phyloP scores from a whole-genome alignment of 92 coral and sea anemone genomes.

The Actinernus sp. region DNA sequence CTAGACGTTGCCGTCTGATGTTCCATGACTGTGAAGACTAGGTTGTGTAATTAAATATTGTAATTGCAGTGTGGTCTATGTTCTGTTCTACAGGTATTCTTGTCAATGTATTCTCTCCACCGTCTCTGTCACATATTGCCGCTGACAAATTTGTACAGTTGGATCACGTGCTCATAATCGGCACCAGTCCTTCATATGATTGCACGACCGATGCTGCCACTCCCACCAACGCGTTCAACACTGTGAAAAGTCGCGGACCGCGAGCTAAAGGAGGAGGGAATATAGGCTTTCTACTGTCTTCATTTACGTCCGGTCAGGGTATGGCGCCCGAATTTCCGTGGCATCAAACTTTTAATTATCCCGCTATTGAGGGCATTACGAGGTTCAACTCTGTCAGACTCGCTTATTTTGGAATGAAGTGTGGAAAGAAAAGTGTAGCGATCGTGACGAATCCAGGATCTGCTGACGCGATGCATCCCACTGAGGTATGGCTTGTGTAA shows the following conservation, averaged over 20 bases:
- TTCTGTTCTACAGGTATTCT: slow-evolving; percentile 43
- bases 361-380: slow-evolving; percentile 81
- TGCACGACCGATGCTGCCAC: slow-evolving; percentile 58
- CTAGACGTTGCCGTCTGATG: too few relatives aligned
- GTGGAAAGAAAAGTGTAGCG: slow-evolving; percentile 70
- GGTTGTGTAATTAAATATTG: background rate
- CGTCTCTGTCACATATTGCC: slow-evolving; percentile 72
- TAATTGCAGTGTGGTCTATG: too few relatives aligned
- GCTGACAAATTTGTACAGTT: slow-evolving; percentile 92
- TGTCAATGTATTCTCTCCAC: slow-evolving; percentile 68
- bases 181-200: slow-evolving; percentile 80
- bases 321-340: slow-evolving; percentile 83
- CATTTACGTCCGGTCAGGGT: slow-evolving; percentile 62
- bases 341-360: slow-evolving; percentile 53
- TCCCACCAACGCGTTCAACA: slow-evolving; percentile 70
- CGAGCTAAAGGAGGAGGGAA: slow-evolving; percentile 73
- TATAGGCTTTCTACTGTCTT: slow-evolving; percentile 70
- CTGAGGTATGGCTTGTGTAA: too few relatives aligned
- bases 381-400: slow-evolving; percentile 64
- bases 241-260: slow-evolving; percentile 53
- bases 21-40: background rate
- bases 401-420: slow-evolving; percentile 66
- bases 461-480: slow-evolving; percentile 85
- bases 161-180: slow-evolving; percentile 65
- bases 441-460: slow-evolving; percentile 74